Evolutionary conservation across 2,113 vertebrate genomes (phyloP).

Genomic region (Spilogale gracilis): DNA sequence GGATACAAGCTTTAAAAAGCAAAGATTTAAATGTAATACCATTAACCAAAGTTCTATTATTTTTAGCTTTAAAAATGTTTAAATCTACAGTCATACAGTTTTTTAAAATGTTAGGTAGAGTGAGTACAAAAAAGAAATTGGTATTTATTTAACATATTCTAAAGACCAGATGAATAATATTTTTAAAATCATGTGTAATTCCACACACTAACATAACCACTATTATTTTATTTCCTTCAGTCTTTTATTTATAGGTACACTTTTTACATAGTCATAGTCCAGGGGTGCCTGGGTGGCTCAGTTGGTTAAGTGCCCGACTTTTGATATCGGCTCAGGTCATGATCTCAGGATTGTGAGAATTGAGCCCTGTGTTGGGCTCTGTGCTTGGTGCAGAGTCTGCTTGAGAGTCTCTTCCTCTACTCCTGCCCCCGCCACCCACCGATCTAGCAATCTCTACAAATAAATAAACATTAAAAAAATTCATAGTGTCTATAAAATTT

Average conservation of each 20-base stretch:
- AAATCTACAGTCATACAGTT: not conserved
- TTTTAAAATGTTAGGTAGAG: not conserved
- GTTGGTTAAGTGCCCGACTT: not conserved
- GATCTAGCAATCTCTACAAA: not conserved
- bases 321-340: not conserved
- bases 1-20: not conserved
- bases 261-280: not conserved
- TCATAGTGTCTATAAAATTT: not conserved
- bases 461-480: not conserved
- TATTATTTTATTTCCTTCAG: slow-evolving; percentile 5
- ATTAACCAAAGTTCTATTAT: not conserved
- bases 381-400: not conserved
- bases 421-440: rapidly evolving
- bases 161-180: not conserved
- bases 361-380: not conserved
- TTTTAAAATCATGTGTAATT: not conserved
- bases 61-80: slow-evolving; percentile 9
- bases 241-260: not conserved
- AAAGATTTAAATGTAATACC: not conserved
- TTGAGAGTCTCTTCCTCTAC: not conserved
- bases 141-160: slow-evolving; percentile 12
- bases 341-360: not conserved
- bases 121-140: not conserved
- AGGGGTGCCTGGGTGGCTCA: not conserved
- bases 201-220: not conserved